Conservation (phyloP, 1,140 invertebrate species). For the Eupeodes corollae region DNA sequence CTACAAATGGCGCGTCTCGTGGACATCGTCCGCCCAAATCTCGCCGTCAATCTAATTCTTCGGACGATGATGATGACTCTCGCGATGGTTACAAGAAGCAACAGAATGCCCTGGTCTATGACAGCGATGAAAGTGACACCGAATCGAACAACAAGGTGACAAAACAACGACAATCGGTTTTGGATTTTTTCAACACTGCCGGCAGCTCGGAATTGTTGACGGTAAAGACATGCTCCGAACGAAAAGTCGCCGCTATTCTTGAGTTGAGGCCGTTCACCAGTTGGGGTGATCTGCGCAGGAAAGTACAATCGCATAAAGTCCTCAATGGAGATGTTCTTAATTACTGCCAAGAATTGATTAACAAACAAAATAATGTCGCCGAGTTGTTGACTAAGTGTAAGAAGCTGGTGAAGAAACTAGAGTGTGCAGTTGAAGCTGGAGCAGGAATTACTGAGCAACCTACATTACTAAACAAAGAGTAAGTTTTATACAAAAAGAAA, state of each 20-base stretch:
- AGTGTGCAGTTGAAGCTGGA: conserved; percentile 58
- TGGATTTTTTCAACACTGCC: conserved; percentile 63
- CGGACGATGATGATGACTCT: conserved; percentile 21
- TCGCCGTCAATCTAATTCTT: conserved; percentile 17
- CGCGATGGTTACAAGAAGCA: conserved; percentile 24
- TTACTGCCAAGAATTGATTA: conserved; percentile 55
- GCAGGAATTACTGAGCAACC: conserved; percentile 58
- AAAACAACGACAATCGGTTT: conserved; percentile 57
- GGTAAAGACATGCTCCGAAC: conserved; percentile 58
- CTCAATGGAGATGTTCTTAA: conserved; percentile 61
- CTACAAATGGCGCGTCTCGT: conserved; percentile 17
- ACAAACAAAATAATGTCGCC: conserved; percentile 56
- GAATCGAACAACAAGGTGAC: conserved; percentile 57
- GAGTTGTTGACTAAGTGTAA: conserved; percentile 66
- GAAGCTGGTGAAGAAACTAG: conserved; percentile 54
- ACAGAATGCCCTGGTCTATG: conserved; percentile 31
- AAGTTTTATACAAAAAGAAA: conserved; percentile 5
- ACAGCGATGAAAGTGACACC: conserved; percentile 59
- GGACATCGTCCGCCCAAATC: conserved; percentile 2
- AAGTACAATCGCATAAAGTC: conserved; percentile 55
- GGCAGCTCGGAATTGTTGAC: conserved; percentile 51
- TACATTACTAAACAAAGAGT: conserved; percentile 43
- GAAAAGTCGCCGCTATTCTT: conserved; percentile 58
- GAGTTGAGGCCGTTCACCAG: conserved; percentile 54
- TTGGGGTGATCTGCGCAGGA: conserved; percentile 62